Conservation (phyloP, 1,140 invertebrate species). For the Vanessa atalanta region DNA sequence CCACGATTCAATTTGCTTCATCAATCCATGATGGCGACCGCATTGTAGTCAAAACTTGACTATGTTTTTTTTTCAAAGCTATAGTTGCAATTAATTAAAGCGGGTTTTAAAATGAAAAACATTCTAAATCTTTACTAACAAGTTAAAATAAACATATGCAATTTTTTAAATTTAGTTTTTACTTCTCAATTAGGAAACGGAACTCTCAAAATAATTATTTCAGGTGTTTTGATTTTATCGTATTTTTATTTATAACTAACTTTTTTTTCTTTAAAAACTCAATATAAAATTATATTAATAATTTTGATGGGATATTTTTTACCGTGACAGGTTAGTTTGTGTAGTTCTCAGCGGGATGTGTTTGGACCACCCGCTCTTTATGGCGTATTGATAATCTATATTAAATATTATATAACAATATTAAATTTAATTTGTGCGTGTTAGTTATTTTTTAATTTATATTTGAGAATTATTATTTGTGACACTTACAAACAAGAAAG, state of each 20-base stretch:
- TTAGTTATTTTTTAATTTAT: slow-evolving; percentile 1
- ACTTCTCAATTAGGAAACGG: no score
- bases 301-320: slow-evolving; percentile 7
- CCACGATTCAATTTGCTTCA: slow-evolving; percentile 56
- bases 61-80: not conserved
- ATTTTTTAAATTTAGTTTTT: no score
- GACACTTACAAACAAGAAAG: not conserved
- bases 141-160: no score
- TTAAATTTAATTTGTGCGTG: slow-evolving; percentile 2
- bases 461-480: not conserved
- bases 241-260: no score
- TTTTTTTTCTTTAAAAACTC: not conserved
- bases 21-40: slow-evolving; percentile 43
- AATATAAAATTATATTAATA: not conserved
- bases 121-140: no score
- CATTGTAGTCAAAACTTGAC: slow-evolving; percentile 27
- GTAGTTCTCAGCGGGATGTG: slow-evolving; percentile 26
- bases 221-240: no score
- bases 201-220: no score
- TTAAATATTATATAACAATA: slow-evolving; percentile 2
- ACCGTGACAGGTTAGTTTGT: slow-evolving; percentile 2
- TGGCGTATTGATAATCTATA: slow-evolving; percentile 5
- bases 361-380: slow-evolving; percentile 22
- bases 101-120: no score
- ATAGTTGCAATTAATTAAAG: not conserved